Evolutionary conservation across 2,888 invertebrate species (phyloP), one percentile per base, ranked within the genome.

Genomic region (Pomacea canaliculata): DNA sequence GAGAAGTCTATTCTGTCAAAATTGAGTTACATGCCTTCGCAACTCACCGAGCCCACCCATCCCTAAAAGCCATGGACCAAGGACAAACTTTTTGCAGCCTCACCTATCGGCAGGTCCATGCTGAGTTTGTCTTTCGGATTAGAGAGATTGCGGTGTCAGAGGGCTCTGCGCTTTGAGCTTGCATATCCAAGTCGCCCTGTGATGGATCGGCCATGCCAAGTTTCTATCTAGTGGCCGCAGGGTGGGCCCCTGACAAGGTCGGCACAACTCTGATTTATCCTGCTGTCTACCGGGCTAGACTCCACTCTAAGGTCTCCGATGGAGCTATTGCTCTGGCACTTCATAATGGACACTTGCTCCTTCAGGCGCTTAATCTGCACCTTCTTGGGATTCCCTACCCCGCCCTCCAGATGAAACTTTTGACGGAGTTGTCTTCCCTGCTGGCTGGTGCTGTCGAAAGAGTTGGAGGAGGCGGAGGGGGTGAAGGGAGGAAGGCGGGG

Each of bases 341-440:
- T 68, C 73, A 73, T 73, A 73, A 73, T 23, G 60, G 62, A 27
- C 18, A 13, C 23, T 56, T 37, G 27, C 60, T 62, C 62, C 71
- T 71, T 65, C 65, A 72, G 65, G 65, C 65, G 72, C 65, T 48
- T 62, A 60, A 46, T 74, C 67, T 59, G 69, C 59, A 56, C 67
- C 74, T 74, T 59, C 46, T 69, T 49, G 67, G 68, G 27, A n/a
- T 59, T 16, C 51, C 51, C 16, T 37, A 37, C 37, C 51, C 51
- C 10, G 12, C 16, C 51, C 51, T 7, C 51, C 27, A 27, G 68
- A 27, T 68, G 74, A 16, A 60, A 68, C 69, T 37, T 37, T 74
- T 68, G 73, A 60, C 59, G 59, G 49, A 73, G 72, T 23, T 63
- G 46, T 71, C 71, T 37, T n/a, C 16, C 27, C 60, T 60, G 12